phyloP scores from a whole-genome alignment of 2,113 vertebrate species.

The Platysternon megacephalum region DNA sequence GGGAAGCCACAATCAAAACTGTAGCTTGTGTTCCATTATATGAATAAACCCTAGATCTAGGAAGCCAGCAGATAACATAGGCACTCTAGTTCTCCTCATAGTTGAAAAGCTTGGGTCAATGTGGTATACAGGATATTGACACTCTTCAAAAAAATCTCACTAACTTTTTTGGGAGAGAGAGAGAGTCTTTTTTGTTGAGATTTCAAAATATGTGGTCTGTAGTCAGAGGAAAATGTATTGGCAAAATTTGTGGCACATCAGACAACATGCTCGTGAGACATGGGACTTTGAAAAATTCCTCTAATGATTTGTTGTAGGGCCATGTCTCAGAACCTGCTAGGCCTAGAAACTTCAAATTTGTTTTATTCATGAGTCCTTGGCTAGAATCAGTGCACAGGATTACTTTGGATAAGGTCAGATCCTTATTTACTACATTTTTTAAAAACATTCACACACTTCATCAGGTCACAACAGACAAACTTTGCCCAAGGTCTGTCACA shows the following conservation, averaged over 20 bases:
- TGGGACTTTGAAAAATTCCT: conserved; percentile 68
- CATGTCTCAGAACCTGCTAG: conserved; percentile 54
- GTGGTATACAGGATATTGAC: fast-evolving
- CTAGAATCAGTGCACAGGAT: conserved; percentile 11
- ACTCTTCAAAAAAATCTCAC: fast-evolving
- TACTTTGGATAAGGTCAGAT: conserved; percentile 58
- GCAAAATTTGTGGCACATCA: conserved; percentile 61
- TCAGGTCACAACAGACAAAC: not conserved
- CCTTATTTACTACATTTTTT: conserved; percentile 31
- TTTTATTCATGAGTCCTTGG: conserved; percentile 73
- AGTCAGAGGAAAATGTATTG: conserved; percentile 48
- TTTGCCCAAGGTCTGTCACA: not conserved
- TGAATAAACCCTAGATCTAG: not conserved
- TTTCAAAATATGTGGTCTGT: not conserved
- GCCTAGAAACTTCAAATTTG: conserved; percentile 72
- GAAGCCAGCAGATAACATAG: not conserved
- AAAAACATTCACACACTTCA: not conserved
- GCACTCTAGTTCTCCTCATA: not conserved
- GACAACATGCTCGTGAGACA: conserved; percentile 64
- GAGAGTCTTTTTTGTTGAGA: not conserved
- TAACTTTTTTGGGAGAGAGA: not conserved
- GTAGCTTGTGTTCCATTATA: not conserved
- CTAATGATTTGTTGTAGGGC: conserved; percentile 51
- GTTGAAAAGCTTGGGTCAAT: not conserved
- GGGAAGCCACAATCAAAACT: fast-evolving